Base-by-base conservation (phyloP, 2,797 vertebrate genomes). In the Botia kubotai region DNA sequence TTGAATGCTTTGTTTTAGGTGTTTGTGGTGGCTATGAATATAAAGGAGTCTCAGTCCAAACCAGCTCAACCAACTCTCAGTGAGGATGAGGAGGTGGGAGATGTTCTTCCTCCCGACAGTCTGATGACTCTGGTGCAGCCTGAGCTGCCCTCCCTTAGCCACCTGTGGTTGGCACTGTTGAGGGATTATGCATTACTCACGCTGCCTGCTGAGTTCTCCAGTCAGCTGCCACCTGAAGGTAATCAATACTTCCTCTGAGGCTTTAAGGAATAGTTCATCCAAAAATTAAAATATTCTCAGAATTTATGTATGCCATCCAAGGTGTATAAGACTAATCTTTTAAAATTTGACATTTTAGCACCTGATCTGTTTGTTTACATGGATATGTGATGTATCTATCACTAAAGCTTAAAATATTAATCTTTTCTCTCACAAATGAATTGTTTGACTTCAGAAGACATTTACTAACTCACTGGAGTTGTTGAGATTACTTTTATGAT, bases 201-300 rank as follows among this genome's bases (percentile, higher is more conserved):
- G 46, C 91, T 99, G 87, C 98, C 98, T 39, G 92, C 97, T 0
- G 98, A 99, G 90, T 99, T 99, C 90, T 96, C 98, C 85, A 99
- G 97, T 85, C 98, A 99, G 91, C 96, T 99, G 75, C 98, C 98
- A 11, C 93, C 97, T 67, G 98, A 99, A 21, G 98, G 98, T 99
- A 93, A 88, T 13, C 6, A 16, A 1, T 6, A 21, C 50, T 68
- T 36, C 0, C 12, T 36, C 2, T 39, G 36, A 39, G 36, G 36
- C 36, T 39, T 39, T 5, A 39, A 39, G 6, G 5, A 36, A 36
- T 36, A 39, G 36, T 39, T 39, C 4, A 39, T 39, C 36, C 36
- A 39, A 39, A 39, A 39, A 39, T 39, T 2, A 29, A 29, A 29
- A 29, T 29, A 2, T 4, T 53, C n/a, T n/a, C 50, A 65, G n/a